Percentiles rank a stretch among this genome's conserved stretches.
phyloP scores from a whole-genome alignment of 30 jellyfish, hydroid and myxozoan genomes.

The Catostylus mosaicus region DNA sequence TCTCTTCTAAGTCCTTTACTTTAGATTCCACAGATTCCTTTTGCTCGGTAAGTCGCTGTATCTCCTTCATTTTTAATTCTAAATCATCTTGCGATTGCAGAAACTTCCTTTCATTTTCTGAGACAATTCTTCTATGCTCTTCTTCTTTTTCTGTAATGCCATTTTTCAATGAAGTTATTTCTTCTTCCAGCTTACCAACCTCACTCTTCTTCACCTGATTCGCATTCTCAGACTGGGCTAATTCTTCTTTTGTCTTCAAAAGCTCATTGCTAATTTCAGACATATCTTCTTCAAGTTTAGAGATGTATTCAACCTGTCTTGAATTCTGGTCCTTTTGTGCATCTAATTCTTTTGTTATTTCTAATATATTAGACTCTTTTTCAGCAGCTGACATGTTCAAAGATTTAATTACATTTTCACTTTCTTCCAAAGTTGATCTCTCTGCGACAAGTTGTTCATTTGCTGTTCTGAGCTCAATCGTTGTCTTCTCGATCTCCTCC shows the following conservation, averaged over 20 bases:
- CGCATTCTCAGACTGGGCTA: neutral
- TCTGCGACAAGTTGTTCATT: neutral
- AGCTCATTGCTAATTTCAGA: neutral
- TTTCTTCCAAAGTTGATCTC: neutral
- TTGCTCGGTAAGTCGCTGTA: neutral
- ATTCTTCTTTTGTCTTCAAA: neutral
- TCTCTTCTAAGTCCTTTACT: constrained; percentile 1
- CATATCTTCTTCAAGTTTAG: constrained; percentile 16
- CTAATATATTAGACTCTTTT: neutral
- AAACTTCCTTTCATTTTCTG: neutral
- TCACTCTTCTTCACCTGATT: neutral
- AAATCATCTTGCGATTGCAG: neutral
- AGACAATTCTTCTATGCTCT: neutral
- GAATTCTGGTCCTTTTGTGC: constrained; percentile 1
- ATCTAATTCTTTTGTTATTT: neutral
- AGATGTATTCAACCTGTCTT: constrained; percentile 12
- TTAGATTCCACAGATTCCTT: constrained; percentile 1
- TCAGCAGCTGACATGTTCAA: neutral
- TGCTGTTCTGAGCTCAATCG: neutral
- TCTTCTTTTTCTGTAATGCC: constrained; percentile 5
- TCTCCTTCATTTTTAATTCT: neutral
- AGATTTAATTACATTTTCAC: neutral
- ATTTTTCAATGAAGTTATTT: neutral
- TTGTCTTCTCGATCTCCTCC: neutral
- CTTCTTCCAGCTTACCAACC: neutral